These are phyloP conservation scores for Conus canariensis DNA, from an alignment of 2,888 invertebrate genomes.

Conservation along the genomic window DNA sequence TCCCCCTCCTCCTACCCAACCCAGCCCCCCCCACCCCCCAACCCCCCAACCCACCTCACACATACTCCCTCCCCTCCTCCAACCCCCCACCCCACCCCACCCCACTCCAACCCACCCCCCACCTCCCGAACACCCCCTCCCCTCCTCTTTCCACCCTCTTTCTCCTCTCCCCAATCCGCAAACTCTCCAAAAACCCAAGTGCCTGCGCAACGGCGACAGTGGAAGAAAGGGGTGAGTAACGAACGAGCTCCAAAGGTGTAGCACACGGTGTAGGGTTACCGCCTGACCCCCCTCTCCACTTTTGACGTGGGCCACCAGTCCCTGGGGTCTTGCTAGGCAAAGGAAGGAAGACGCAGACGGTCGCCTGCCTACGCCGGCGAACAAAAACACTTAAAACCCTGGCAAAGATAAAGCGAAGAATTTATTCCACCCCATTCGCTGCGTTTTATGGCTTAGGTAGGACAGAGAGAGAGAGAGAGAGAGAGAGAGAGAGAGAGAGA, in stretches of 20 bases:
- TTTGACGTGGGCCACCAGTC: neutral
- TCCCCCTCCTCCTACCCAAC: too few species aligned
- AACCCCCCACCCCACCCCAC: too few species aligned
- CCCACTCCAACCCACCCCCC: too few species aligned
- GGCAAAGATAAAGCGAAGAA: constrained; percentile 21
- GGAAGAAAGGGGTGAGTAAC: neutral
- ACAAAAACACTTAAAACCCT: constrained; percentile 27
- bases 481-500: neutral
- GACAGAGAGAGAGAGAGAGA: neutral
- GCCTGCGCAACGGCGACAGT: neutral
- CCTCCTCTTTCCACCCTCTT: too few species aligned
- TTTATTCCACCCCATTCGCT: constrained; percentile 2
- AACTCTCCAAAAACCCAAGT: neutral
- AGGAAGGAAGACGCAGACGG: too few species aligned
- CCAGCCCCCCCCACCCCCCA: too few species aligned
- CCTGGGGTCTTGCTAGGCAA: neutral
- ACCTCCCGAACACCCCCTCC: too few species aligned
- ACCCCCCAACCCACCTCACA: too few species aligned
- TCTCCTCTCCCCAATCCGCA: too few species aligned
- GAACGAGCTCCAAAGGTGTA: neutral
- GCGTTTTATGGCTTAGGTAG: neutral
- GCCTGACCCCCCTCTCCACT: neutral
- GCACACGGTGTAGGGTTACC: neutral
- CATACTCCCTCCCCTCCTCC: too few species aligned
- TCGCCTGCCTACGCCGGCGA: neutral